These are phyloP conservation scores for Cynocephalus volans DNA, from an alignment of 2,113 vertebrate species.

Conservation along the genomic window DNA sequence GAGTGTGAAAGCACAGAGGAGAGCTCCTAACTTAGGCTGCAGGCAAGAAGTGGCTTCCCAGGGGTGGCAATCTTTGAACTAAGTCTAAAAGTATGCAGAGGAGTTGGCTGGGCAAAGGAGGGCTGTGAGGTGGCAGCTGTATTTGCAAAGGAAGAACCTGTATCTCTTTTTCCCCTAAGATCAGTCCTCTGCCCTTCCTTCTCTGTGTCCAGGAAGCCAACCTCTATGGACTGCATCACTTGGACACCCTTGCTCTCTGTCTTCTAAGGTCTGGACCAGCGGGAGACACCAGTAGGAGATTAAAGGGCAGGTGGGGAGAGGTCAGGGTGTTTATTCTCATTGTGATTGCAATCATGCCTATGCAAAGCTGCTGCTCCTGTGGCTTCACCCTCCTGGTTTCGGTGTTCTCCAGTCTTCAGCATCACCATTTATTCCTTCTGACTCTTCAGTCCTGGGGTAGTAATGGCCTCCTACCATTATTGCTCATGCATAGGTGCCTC, in stretches of 20 bases:
- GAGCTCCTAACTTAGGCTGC: background rate
- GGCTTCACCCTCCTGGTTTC: fast-evolving
- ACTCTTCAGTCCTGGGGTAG: background rate
- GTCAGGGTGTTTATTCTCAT: background rate
- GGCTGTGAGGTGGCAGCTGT: background rate
- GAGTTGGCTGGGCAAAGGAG: background rate
- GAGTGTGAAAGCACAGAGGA: background rate
- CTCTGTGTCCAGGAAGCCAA: background rate
- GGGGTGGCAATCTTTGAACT: background rate
- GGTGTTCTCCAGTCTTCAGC: background rate
- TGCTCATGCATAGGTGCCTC: background rate
- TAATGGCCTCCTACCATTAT: background rate
- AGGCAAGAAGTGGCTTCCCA: background rate
- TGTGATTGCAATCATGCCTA: background rate
- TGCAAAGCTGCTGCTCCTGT: background rate
- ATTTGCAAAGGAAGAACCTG: background rate
- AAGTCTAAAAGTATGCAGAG: background rate
- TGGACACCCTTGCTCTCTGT: background rate
- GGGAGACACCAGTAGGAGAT: background rate
- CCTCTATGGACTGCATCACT: background rate
- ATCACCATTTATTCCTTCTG: too few relatives aligned
- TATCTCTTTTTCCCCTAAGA: background rate
- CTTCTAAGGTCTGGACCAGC: background rate
- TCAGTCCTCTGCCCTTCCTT: background rate
- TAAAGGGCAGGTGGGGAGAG: fast-evolving